phyloP scores from a whole-genome alignment of 2,797 vertebrate species.

The Lepilemur ruficaudatus region DNA sequence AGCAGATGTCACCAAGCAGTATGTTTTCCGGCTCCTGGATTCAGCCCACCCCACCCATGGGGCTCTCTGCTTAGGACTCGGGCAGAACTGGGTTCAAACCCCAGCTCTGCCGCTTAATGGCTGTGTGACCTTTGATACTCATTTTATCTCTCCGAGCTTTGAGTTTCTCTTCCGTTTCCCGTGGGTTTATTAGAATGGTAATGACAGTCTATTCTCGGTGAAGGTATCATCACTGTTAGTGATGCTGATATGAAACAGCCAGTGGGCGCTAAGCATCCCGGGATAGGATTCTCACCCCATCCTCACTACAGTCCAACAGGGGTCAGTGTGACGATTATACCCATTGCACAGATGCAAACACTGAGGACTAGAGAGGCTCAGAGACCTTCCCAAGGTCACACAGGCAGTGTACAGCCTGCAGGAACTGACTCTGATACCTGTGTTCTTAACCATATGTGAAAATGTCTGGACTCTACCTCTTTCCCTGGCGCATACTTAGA shows the following conservation, averaged over 20 bases:
- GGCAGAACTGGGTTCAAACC: not conserved
- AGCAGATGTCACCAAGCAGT: not conserved
- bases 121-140: not conserved
- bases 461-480: rapidly evolving
- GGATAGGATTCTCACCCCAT: not conserved
- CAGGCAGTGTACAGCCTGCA: not conserved
- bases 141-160: not conserved
- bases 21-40: rapidly evolving
- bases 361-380: not conserved
- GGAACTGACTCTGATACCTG: not conserved
- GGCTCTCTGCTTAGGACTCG: not conserved
- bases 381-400: not conserved
- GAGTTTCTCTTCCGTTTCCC: not conserved
- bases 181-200: not conserved
- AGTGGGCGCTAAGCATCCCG: not conserved
- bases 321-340: not conserved
- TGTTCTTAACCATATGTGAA: not conserved
- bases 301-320: not conserved
- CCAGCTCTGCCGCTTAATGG: not conserved
- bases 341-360: not conserved
- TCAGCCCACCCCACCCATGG: rapidly evolving
- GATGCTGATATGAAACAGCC: not conserved
- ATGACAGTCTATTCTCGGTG: not conserved
- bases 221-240: not conserved
- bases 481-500: rapidly evolving